A percentile compares a stretch with the other conserved stretches of the same genome.
These are phyloP conservation scores for Litoditis marina DNA, from an alignment of 2,888 invertebrate genomes.

Conservation along the genomic window DNA sequence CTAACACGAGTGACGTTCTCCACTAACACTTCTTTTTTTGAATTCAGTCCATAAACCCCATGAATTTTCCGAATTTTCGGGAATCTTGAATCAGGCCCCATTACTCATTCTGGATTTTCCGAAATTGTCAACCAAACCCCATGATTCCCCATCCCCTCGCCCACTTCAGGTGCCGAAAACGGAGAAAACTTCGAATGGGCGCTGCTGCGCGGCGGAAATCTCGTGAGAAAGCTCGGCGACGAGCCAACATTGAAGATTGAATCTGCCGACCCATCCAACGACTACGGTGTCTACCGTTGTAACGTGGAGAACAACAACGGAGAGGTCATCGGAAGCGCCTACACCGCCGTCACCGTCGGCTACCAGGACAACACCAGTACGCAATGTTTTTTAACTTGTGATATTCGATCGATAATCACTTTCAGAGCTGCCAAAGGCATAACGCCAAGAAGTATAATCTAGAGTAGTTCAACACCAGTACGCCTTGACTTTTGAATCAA, in stretches of 20 bases:
- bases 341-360: constrained; percentile 58
- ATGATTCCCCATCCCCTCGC: not conserved
- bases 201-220: constrained; percentile 56
- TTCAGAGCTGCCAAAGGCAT: too few relatives aligned
- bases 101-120: too few relatives aligned
- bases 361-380: constrained; percentile 33
- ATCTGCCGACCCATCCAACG: constrained; percentile 56
- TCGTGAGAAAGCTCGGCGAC: constrained; percentile 54
- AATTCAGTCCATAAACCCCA: too few relatives aligned
- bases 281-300: constrained; percentile 60
- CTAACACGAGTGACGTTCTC: not conserved
- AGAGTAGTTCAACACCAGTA: too few relatives aligned
- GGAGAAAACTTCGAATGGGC: constrained; percentile 56
- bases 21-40: not conserved
- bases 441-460: too few relatives aligned
- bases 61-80: too few relatives aligned
- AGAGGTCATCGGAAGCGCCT: constrained; percentile 54
- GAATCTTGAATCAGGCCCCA: too few relatives aligned
- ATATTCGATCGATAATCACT: too few relatives aligned
- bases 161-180: constrained; percentile 35
- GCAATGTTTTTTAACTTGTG: too few relatives aligned
- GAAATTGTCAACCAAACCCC: too few relatives aligned
- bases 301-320: constrained; percentile 60
- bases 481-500: too few relatives aligned
- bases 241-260: constrained; percentile 51